Evolutionary conservation across 1,140 invertebrate species (phyloP).

Genomic region (Bombus turneri): DNA sequence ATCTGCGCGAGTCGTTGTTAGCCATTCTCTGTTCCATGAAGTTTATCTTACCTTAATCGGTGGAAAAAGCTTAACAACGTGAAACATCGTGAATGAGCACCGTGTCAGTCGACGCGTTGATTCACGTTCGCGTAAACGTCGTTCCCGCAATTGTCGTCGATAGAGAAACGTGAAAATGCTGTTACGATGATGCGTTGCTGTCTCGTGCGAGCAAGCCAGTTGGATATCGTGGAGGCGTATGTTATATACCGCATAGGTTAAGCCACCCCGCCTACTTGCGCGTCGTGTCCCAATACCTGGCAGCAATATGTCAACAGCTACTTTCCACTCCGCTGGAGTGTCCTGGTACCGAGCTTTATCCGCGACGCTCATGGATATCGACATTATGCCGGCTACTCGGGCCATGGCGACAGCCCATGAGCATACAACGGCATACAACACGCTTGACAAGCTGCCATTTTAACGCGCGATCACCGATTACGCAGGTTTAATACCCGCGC

Average conservation of each 20-base stretch:
- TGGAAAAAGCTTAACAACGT: no score
- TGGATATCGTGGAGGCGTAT: slow-evolving; percentile 73
- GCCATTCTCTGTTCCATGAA: no score
- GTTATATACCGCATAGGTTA: slow-evolving; percentile 81
- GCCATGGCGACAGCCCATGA: slow-evolving; percentile 8
- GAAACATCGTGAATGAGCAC: rapidly evolving
- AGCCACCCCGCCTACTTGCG: slow-evolving; percentile 76
- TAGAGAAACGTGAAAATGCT: not conserved
- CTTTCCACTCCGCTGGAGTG: slow-evolving; percentile 70
- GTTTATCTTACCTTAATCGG: no score
- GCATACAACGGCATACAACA: not conserved
- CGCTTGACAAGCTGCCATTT: slow-evolving; percentile 37
- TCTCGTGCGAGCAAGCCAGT: slow-evolving; percentile 17
- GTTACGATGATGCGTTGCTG: slow-evolving; percentile 13
- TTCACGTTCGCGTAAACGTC: no score
- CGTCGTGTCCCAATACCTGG: slow-evolving; percentile 77
- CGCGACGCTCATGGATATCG: slow-evolving; percentile 56
- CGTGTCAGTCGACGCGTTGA: no score
- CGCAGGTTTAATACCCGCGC: not conserved
- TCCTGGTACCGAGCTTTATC: slow-evolving; percentile 69
- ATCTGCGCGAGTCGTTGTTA: no score
- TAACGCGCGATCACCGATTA: slow-evolving; percentile 10
- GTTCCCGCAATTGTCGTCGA: not conserved
- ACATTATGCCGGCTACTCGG: slow-evolving; percentile 30
- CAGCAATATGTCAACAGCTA: slow-evolving; percentile 79